These are phyloP conservation scores for Mormyrus hasselquistii DNA, from an alignment of 2,797 vertebrate species.

Conservation along the genomic window DNA sequence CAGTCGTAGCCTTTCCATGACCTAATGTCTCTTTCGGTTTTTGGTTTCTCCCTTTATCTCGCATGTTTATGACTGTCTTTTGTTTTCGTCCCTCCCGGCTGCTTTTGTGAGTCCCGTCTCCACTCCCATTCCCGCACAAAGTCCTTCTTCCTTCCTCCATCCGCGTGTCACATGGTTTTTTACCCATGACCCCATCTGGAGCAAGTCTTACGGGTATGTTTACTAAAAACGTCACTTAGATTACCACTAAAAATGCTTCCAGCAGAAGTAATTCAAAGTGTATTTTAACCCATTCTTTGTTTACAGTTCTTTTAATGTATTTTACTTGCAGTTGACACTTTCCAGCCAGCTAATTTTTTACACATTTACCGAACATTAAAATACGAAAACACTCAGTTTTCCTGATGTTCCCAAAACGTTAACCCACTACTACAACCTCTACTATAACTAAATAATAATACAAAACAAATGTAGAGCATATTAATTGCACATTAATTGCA, in stretches of 20 bases:
- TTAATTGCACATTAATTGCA: background rate
- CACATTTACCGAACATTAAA: background rate
- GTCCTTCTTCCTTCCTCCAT: background rate
- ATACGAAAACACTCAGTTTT: background rate
- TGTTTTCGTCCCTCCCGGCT: background rate
- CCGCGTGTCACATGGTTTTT: background rate
- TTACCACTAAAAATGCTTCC: background rate
- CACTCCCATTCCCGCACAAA: background rate
- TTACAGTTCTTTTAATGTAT: background rate
- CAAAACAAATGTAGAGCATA: background rate
- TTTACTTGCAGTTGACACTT: background rate
- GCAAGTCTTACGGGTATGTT: background rate
- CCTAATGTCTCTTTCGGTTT: background rate
- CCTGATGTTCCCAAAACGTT: background rate
- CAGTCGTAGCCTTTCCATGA: background rate
- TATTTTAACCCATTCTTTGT: background rate
- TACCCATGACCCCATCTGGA: background rate
- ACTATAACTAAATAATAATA: background rate
- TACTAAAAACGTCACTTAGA: background rate
- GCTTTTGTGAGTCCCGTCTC: background rate
- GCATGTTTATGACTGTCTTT: background rate
- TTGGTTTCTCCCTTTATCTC: background rate
- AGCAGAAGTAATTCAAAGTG: background rate
- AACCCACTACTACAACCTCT: background rate
- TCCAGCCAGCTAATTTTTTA: background rate